Evolutionary conservation across 2,888 invertebrate species (phyloP).

Genomic region (Volucella bombylans): DNA sequence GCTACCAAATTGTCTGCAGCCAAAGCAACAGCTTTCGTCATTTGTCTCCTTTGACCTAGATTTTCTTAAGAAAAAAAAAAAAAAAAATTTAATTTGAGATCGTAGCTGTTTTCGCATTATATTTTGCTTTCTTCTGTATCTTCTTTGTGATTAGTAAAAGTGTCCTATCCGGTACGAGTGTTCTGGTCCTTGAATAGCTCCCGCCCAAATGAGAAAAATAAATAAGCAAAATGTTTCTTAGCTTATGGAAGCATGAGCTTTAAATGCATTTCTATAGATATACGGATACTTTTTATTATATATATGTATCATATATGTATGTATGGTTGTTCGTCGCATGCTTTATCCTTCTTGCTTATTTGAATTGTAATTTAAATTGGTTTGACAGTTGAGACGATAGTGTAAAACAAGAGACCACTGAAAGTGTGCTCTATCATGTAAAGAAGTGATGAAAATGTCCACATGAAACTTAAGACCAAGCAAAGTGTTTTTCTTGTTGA

Average conservation of each 20-base stretch:
- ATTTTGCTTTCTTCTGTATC: background rate
- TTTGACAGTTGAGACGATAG: conserved; percentile 41
- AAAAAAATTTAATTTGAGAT: conserved; percentile 51
- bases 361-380: conserved; percentile 45
- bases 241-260: conserved; percentile 9
- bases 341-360: conserved; percentile 22
- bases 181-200: too few species aligned
- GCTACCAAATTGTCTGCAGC: background rate
- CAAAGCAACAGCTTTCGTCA: conserved; percentile 26
- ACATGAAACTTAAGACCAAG: background rate
- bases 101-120: conserved; percentile 23
- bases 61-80: background rate
- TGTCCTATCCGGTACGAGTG: conserved; percentile 2
- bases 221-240: conserved; percentile 28
- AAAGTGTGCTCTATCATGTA: conserved; percentile 11
- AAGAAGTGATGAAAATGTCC: conserved; percentile 2
- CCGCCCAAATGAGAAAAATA: background rate
- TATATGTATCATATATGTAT: background rate
- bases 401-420: conserved; percentile 52
- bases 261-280: conserved; percentile 5
- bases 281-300: background rate
- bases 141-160: conserved; percentile 3
- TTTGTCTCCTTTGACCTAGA: conserved; percentile 69
- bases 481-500: conserved; percentile 1
- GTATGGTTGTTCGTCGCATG: conserved; percentile 18